Evolutionary conservation across 1,140 invertebrate genomes (phyloP).

Genomic region (Temnothorax curvispinosus): DNA sequence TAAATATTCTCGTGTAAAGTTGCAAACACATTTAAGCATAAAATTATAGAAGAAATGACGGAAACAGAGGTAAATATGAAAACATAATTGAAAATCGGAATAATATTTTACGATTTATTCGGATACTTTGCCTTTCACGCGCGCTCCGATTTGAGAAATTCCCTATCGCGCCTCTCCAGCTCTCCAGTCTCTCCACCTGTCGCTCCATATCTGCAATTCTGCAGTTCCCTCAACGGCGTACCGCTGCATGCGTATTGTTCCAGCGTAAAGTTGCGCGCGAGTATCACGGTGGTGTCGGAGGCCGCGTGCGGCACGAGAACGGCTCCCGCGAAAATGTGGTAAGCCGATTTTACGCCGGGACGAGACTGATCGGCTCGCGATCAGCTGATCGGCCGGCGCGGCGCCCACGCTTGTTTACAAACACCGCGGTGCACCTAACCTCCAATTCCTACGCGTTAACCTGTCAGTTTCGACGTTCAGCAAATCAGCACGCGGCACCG

Average conservation of each 20-base stretch:
- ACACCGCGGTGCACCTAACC: slow-evolving; percentile 66
- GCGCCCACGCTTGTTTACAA: slow-evolving; percentile 74
- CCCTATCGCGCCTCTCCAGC: slow-evolving; percentile 38
- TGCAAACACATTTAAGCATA: not conserved
- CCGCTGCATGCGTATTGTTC: slow-evolving; percentile 53
- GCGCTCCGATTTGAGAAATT: slow-evolving; percentile 6
- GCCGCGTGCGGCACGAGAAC: not conserved
- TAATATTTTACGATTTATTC: not conserved
- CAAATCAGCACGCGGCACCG: not conserved
- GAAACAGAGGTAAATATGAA: not conserved
- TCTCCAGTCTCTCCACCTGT: slow-evolving; percentile 60
- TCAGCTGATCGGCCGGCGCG: slow-evolving; percentile 36
- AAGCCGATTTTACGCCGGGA: slow-evolving; percentile 31
- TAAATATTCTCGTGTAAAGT: no score
- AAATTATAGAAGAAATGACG: not conserved
- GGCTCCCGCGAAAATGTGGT: slow-evolving; percentile 68
- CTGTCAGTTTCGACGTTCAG: slow-evolving; percentile 27
- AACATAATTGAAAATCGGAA: not conserved
- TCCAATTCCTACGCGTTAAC: slow-evolving; percentile 45
- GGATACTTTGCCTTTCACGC: not conserved
- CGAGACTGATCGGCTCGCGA: not conserved
- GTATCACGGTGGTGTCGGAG: slow-evolving; percentile 8
- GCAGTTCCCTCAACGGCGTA: slow-evolving; percentile 46
- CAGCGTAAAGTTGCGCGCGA: slow-evolving; percentile 46
- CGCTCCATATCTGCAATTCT: slow-evolving; percentile 73